A percentile compares a stretch with the other conserved stretches of the same genome.
These are phyloP conservation scores for Temnothorax unifasciatus DNA, from an alignment of 2,888 invertebrate species.

Conservation along the genomic window DNA sequence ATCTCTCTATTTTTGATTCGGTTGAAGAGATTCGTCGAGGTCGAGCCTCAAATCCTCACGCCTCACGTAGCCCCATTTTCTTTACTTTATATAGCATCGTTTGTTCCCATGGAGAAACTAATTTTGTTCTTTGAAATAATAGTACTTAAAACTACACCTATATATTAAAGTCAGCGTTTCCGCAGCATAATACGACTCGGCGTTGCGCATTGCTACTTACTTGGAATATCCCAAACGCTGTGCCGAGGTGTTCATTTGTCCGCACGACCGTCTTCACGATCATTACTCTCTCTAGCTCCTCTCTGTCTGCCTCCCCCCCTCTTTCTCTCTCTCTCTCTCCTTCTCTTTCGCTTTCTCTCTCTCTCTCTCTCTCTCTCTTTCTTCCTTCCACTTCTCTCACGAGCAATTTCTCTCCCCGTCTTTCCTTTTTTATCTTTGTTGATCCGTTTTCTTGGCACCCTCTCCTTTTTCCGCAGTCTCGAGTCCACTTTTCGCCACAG, in stretches of 20 bases:
- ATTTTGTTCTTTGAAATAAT: conserved; percentile 19
- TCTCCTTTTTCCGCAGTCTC: conserved; percentile 53
- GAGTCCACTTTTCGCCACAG: conserved; percentile 65
- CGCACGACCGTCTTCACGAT: conserved; percentile 80
- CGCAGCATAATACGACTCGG: conserved; percentile 25
- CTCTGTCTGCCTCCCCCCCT: conserved; percentile 40
- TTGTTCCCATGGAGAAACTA: neutral
- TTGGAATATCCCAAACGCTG: conserved; percentile 85
- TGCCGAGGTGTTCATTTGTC: conserved; percentile 85
- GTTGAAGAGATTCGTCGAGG: conserved; percentile 37
- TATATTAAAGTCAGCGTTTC: conserved; percentile 43
- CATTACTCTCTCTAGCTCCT: conserved; percentile 73
- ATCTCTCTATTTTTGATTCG: conserved; percentile 49
- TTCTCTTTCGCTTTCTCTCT: conserved; percentile 23
- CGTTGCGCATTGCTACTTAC: conserved; percentile 77
- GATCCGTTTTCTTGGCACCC: conserved; percentile 23
- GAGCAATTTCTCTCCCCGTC: conserved; percentile 18
- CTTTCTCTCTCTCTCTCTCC: conserved; percentile 24
- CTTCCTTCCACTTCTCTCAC: conserved; percentile 21
- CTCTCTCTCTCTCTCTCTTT: conserved; percentile 48
- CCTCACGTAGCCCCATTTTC: neutral
- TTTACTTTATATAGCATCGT: neutral
- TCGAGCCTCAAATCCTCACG: neutral
- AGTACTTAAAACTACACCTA: conserved; percentile 16
- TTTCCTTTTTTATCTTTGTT: conserved; percentile 19